Evolutionary conservation across 2,888 invertebrate species (phyloP).

Genomic region (Nemoura dubitans): DNA sequence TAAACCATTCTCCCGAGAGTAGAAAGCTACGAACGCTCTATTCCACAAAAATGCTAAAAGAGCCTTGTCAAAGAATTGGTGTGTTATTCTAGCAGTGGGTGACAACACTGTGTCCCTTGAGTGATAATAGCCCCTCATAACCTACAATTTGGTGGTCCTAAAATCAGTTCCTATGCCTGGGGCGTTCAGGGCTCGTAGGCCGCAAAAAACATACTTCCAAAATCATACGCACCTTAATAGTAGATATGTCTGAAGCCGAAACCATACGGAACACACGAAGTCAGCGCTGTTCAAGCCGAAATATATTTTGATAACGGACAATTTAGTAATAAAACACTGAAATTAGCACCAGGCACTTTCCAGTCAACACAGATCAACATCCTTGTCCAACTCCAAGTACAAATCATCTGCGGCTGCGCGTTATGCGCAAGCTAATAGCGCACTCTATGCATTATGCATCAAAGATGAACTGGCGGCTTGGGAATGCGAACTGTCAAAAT

Average conservation of each 20-base stretch:
- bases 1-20: too few species aligned
- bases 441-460: not conserved
- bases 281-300: not conserved
- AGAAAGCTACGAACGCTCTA: too few species aligned
- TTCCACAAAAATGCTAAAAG: too few species aligned
- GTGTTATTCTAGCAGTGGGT: not conserved
- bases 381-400: not conserved
- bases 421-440: not conserved
- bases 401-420: not conserved
- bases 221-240: not conserved
- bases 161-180: slow-evolving; percentile 7
- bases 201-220: slow-evolving; percentile 5
- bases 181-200: not conserved
- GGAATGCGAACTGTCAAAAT: not conserved
- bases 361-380: not conserved
- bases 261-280: not conserved
- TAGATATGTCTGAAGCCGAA: not conserved
- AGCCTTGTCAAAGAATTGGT: not conserved
- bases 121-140: not conserved
- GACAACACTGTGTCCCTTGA: not conserved
- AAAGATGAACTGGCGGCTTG: not conserved
- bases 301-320: not conserved
- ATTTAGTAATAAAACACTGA: not conserved
- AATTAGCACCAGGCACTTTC: not conserved
- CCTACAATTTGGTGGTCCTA: not conserved